Evolutionary conservation across 2,888 invertebrate species (phyloP).

Genomic region (Tenthredo amoena): DNA sequence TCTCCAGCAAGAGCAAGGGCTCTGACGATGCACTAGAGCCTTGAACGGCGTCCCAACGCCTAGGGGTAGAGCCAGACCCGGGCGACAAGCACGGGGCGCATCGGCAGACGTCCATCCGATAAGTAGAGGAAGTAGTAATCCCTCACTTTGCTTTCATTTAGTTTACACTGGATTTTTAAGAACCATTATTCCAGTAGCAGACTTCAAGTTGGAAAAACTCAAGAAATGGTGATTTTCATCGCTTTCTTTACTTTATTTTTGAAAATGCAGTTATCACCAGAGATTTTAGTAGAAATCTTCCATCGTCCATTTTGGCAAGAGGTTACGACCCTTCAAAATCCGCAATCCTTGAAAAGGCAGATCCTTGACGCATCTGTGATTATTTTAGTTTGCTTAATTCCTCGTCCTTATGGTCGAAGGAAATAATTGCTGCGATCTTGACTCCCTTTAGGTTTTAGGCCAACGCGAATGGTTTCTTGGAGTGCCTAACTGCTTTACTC

Average conservation of each 20-base stretch:
- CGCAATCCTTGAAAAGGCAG: not conserved
- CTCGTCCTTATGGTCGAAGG: not conserved
- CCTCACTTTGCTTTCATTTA: not conserved
- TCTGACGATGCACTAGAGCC: constrained; percentile 71
- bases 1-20: constrained; percentile 77
- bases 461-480: not conserved
- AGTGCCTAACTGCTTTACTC: not conserved
- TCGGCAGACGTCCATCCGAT: constrained; percentile 48
- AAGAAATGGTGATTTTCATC: not conserved
- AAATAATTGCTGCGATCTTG: not conserved
- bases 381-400: not conserved
- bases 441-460: not conserved
- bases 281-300: not conserved
- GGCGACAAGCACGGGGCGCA: constrained; percentile 41
- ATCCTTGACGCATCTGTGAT: not conserved
- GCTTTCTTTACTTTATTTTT: not conserved
- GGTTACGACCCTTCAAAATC: not conserved
- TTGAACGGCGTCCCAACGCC: constrained; percentile 70
- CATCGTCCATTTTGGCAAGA: not conserved
- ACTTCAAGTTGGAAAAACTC: not conserved
- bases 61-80: constrained; percentile 45
- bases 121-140: not conserved
- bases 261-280: not conserved
- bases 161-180: not conserved
- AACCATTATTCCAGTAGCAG: not conserved